Percentiles rank a stretch among this genome's conserved stretches.
phyloP scores from a whole-genome alignment of 2,888 invertebrate species.

The Acholoe squamosa region DNA sequence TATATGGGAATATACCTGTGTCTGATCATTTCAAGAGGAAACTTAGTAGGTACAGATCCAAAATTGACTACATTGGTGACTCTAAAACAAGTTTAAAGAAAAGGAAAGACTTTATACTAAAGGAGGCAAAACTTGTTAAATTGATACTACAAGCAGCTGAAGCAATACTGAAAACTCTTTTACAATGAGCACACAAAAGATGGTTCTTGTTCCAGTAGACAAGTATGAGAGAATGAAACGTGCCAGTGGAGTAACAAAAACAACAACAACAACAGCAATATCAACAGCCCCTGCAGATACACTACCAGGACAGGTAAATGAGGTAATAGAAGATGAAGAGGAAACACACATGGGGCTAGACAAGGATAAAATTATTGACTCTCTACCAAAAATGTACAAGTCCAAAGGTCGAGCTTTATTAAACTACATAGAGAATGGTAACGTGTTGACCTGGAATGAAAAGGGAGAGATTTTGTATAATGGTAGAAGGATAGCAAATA shows the following conservation, averaged over 20 bases:
- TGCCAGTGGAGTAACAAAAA: neutral
- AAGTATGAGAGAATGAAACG: slow-evolving; percentile 34
- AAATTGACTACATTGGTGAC: neutral
- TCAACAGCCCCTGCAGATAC: no score
- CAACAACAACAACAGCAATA: no score
- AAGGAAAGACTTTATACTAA: neutral
- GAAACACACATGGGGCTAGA: neutral
- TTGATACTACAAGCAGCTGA: neutral
- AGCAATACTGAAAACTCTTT: neutral
- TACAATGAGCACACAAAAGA: neutral
- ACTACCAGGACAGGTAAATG: no score
- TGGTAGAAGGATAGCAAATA: neutral
- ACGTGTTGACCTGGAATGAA: neutral
- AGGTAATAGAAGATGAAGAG: neutral
- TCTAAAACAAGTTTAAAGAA: neutral
- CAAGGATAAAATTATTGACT: neutral
- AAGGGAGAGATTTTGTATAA: neutral
- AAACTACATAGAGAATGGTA: slow-evolving; percentile 22
- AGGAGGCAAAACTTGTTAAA: neutral
- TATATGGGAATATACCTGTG: neutral
- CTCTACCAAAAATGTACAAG: slow-evolving; percentile 10
- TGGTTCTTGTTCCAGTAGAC: slow-evolving; percentile 4
- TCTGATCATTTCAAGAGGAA: neutral
- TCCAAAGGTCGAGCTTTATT: neutral
- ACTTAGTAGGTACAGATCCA: neutral